phyloP scores from a whole-genome alignment of 2,888 invertebrate genomes.

The Lasioglossum morio region DNA sequence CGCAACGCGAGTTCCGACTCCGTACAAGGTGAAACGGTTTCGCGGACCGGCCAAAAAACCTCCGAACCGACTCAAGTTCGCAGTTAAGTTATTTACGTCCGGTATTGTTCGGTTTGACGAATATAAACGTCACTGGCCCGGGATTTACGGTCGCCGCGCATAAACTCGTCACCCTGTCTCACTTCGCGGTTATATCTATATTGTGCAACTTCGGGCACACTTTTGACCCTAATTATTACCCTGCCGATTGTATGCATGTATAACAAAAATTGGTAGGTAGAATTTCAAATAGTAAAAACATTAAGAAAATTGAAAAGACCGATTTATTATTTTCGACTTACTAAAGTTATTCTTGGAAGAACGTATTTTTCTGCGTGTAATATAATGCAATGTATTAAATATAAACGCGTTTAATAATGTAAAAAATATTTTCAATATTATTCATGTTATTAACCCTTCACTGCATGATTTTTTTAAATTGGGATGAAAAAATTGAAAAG shows the following conservation, averaged over 20 bases:
- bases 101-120: conserved; percentile 82
- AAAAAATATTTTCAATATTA: no score
- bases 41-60: conserved; percentile 21
- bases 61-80: conserved; percentile 54
- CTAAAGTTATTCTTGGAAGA: no score
- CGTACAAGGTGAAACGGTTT: conserved; percentile 64
- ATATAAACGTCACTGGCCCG: conserved; percentile 78
- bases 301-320: no score
- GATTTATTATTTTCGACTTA: no score
- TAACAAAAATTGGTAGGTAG: not conserved
- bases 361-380: no score
- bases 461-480: no score
- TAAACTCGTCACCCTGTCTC: conserved; percentile 56
- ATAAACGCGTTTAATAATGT: no score
- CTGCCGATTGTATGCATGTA: not conserved
- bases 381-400: no score
- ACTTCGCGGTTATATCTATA: conserved; percentile 50
- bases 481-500: no score
- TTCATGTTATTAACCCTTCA: no score
- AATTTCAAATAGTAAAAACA: no score
- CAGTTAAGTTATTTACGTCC: conserved; percentile 80
- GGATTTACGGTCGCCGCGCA: conserved; percentile 79
- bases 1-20: conserved; percentile 36
- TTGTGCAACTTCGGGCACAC: conserved; percentile 37
- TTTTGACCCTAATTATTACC: not conserved